These are phyloP conservation scores for Epinephelus fuscoguttatus DNA, from an alignment of 2,113 vertebrate species.

Conservation along the genomic window DNA sequence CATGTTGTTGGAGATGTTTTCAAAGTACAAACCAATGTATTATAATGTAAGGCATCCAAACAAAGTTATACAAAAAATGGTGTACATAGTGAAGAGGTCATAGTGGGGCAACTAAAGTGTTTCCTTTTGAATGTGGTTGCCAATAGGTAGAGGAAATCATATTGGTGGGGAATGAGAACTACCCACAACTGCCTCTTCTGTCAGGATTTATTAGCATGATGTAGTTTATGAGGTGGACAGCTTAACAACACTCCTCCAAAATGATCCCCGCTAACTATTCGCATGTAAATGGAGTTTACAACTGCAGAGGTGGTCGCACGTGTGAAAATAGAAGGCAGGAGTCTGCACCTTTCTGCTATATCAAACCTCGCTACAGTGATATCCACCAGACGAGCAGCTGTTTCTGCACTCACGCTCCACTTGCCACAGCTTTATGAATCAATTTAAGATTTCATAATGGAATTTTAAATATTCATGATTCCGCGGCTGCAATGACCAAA, in stretches of 20 bases:
- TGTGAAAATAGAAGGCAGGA: conserved; percentile 11
- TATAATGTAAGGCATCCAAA: neutral
- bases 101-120: too few relatives aligned
- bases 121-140: too few relatives aligned
- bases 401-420: conserved; percentile 25
- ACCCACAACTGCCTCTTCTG: too few relatives aligned
- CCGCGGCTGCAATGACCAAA: conserved; percentile 40
- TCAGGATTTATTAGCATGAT: too few relatives aligned
- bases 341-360: neutral
- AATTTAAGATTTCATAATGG: conserved; percentile 65
- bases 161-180: too few relatives aligned
- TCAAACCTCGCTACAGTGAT: conserved; percentile 15
- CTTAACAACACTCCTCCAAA: too few relatives aligned
- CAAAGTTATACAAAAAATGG: neutral
- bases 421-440: conserved; percentile 52
- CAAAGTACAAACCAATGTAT: neutral
- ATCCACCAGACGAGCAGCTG: conserved; percentile 13
- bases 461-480: conserved; percentile 70
- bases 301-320: neutral
- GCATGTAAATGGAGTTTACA: too few relatives aligned
- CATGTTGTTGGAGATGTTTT: neutral
- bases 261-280: too few relatives aligned
- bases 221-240: too few relatives aligned
- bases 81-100: too few relatives aligned
- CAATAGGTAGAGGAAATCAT: too few relatives aligned